These are phyloP conservation scores for Diaperis boleti DNA, from an alignment of 2,888 invertebrate species.

Conservation along the genomic window DNA sequence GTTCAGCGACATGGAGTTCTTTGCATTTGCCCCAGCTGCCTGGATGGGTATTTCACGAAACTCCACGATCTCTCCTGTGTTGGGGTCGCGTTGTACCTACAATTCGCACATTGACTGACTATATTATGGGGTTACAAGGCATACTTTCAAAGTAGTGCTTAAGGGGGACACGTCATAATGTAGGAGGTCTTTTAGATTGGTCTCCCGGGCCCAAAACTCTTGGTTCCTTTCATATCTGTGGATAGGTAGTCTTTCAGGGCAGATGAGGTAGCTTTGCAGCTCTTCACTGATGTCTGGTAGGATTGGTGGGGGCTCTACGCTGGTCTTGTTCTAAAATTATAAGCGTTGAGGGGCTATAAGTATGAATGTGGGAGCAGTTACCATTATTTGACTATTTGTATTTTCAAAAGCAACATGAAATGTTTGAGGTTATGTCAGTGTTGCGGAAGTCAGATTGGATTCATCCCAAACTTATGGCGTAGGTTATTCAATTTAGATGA, in stretches of 20 bases:
- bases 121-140: too few relatives aligned
- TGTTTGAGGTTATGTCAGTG: neutral
- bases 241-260: slow-evolving; percentile 79
- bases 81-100: slow-evolving; percentile 78
- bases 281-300: slow-evolving; percentile 74
- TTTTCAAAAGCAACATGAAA: neutral
- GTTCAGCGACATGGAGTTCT: slow-evolving; percentile 83
- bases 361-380: neutral
- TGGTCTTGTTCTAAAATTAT: neutral
- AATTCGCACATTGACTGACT: too few relatives aligned
- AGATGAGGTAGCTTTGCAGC: slow-evolving; percentile 75
- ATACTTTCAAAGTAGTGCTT: slow-evolving; percentile 69
- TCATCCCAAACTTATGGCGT: too few relatives aligned
- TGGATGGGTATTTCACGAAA: slow-evolving; percentile 73
- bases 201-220: slow-evolving; percentile 73
- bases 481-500: too few relatives aligned
- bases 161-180: slow-evolving; percentile 68
- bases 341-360: neutral
- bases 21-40: slow-evolving; percentile 74
- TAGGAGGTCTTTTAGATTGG: slow-evolving; percentile 69
- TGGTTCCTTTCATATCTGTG: slow-evolving; percentile 79
- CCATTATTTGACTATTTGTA: neutral
- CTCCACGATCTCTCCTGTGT: slow-evolving; percentile 81
- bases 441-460: neutral
- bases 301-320: slow-evolving; percentile 51